Percentiles rank a stretch among this genome's conserved stretches.
These are phyloP conservation scores for Tetragnatha versicolor DNA, from an alignment of 1,140 invertebrate species.

Conservation along the genomic window DNA sequence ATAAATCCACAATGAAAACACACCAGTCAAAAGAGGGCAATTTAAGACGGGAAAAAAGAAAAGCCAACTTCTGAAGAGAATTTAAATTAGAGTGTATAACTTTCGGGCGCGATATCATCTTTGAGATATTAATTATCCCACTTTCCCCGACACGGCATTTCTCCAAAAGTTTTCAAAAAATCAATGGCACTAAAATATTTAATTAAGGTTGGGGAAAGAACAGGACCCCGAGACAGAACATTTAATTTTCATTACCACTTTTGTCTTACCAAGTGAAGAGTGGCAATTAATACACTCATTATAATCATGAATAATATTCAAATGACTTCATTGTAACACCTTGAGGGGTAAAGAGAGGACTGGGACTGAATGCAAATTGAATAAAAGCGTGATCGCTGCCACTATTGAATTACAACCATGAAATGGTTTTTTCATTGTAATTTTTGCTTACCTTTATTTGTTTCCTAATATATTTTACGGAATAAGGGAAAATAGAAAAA, in stretches of 20 bases:
- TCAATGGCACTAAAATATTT: constrained; percentile 23
- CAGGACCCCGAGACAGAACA: constrained; percentile 5
- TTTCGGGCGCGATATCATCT: no score
- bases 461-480: no score
- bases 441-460: no score
- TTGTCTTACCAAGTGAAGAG: neutral
- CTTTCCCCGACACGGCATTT: neutral
- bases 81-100: no score
- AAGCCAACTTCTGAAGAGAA: no score
- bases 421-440: no score
- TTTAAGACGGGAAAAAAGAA: no score
- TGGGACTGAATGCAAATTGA: neutral
- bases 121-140: constrained; percentile 13
- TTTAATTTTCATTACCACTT: constrained; percentile 39
- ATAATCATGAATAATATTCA: constrained; percentile 20
- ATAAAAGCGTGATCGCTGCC: no score
- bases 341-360: neutral
- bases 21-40: no score
- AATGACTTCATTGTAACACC: constrained; percentile 14
- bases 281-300: constrained; percentile 32
- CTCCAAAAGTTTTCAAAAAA: neutral
- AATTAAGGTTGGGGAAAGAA: constrained; percentile 16
- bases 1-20: no score
- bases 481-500: no score
- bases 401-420: no score